A percentile compares a stretch with the other conserved stretches of the same genome.
phyloP scores from a whole-genome alignment of 2,113 vertebrate genomes.

The Tiliqua scincoides region DNA sequence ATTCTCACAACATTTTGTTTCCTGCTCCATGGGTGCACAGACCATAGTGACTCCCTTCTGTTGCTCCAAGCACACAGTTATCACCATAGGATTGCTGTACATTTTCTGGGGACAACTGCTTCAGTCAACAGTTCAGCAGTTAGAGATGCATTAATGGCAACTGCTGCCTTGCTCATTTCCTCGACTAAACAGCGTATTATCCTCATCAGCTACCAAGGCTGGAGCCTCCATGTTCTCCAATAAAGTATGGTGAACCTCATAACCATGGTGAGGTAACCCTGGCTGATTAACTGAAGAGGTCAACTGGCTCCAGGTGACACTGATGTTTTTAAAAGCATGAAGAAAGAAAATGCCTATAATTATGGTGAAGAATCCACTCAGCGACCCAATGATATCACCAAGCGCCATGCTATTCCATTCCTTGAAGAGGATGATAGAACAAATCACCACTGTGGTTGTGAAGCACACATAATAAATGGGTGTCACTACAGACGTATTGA shows the following conservation, averaged over 20 bases:
- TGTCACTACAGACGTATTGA: conserved; percentile 81
- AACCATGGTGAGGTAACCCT: neutral
- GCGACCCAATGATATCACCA: conserved; percentile 75
- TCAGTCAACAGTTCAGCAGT: neutral
- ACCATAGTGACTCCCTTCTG: neutral
- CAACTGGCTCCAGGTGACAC: conserved; percentile 78
- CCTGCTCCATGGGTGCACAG: neutral
- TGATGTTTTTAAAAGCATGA: conserved; percentile 79
- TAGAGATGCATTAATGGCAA: neutral
- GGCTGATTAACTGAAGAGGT: conserved; percentile 56
- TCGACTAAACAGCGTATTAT: conserved; percentile 67
- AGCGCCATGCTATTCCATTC: conserved; percentile 81
- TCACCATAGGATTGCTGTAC: neutral
- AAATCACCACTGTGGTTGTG: conserved; percentile 75
- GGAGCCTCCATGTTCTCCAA: conserved; percentile 70
- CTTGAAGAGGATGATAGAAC: conserved; percentile 82
- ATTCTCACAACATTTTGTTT: conserved; percentile 3
- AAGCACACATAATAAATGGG: conserved; percentile 85
- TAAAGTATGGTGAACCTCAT: conserved; percentile 69
- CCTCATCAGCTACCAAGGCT: conserved; percentile 65
- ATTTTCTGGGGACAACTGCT: neutral
- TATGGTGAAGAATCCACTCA: conserved; percentile 81
- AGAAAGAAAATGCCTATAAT: conserved; percentile 82
- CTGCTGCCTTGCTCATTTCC: conserved; percentile 24
- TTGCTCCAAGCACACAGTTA: neutral